Conservation (phyloP, 2,888 invertebrate species). For the Globia sparganii region DNA sequence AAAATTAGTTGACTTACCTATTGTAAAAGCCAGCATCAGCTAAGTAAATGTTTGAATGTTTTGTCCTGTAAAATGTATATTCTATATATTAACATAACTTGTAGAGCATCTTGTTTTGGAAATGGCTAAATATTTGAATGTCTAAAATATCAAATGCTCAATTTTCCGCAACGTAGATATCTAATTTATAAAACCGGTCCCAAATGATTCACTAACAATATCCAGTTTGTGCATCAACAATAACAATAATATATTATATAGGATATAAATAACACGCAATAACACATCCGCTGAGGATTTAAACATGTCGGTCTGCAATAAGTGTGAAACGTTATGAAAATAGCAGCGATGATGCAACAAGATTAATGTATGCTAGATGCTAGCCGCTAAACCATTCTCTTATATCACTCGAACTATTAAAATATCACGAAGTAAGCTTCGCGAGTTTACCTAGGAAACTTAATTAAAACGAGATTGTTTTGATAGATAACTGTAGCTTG, state of each 20-base stretch:
- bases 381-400: conserved; percentile 40
- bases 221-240: conserved; percentile 24
- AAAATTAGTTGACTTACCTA: neutral
- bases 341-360: conserved; percentile 47
- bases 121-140: conserved; percentile 1
- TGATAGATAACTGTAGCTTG: conserved; percentile 20
- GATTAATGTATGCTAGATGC: conserved; percentile 34
- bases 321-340: conserved; percentile 66
- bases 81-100: neutral
- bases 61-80: neutral
- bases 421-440: conserved; percentile 44
- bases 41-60: neutral
- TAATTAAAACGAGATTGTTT: conserved; percentile 50
- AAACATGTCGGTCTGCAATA: conserved; percentile 54
- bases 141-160: neutral
- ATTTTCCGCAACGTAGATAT: conserved; percentile 21
- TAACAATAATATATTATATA: conserved; percentile 16
- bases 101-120: neutral
- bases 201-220: conserved; percentile 43
- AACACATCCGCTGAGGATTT: conserved; percentile 41
- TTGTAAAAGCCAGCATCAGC: neutral
- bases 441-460: conserved; percentile 27
- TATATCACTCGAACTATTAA: conserved; percentile 55
- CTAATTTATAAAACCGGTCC: conserved; percentile 41
- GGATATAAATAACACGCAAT: conserved; percentile 40